Conservation (phyloP, 1,140 invertebrate species). For the Drosophila serrata region DNA sequence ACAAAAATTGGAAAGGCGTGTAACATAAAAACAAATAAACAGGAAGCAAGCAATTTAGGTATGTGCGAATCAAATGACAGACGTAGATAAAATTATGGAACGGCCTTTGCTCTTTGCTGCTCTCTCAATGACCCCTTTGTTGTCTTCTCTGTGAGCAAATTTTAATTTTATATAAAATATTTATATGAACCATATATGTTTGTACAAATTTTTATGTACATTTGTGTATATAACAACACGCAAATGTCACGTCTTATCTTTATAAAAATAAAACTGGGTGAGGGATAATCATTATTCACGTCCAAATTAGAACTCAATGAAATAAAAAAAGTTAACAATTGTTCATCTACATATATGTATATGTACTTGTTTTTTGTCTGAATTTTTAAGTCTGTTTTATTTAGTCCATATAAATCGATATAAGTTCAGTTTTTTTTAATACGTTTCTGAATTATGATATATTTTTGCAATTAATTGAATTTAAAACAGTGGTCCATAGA, state of each 20-base stretch:
- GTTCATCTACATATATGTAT: no score
- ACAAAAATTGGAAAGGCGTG: conserved; percentile 1
- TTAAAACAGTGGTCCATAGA: no score
- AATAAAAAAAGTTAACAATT: no score
- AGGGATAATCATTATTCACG: neutral
- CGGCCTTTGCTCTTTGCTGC: conserved; percentile 5
- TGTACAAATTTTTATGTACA: neutral
- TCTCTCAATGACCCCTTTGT: neutral
- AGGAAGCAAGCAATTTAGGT: conserved; percentile 47
- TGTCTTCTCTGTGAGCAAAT: neutral
- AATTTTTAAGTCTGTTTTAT: no score
- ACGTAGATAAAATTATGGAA: conserved; percentile 25
- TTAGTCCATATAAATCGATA: no score
- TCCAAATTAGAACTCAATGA: neutral
- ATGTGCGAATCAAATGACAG: conserved; percentile 50
- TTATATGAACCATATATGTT: neutral
- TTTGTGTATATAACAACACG: neutral
- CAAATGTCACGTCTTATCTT: neutral
- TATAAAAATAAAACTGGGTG: neutral
- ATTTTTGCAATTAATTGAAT: no score
- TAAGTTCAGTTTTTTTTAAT: no score
- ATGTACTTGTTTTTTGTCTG: no score
- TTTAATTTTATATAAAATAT: neutral
- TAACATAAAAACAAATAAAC: conserved; percentile 43
- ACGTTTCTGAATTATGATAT: no score